Base-by-base conservation (phyloP, 2,797 vertebrate genomes). In the Limnodromus scolopaceus region DNA sequence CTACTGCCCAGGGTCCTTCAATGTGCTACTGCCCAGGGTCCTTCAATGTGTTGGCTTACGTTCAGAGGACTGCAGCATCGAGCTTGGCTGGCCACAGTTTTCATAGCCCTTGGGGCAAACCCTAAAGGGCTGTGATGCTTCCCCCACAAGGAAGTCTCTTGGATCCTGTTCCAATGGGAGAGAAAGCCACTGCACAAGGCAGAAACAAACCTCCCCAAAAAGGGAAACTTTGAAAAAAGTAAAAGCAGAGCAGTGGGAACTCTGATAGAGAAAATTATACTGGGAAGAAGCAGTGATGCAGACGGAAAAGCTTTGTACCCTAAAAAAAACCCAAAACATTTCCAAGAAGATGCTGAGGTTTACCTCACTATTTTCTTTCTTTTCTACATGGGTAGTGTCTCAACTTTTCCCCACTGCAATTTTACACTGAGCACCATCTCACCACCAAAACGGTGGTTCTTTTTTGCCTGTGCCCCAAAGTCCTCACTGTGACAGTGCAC, bases 361-460 rank as follows among this genome's bases (percentile, higher is more conserved):
- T 92, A 22, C 36, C n/a, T 85, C 65, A 7, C 11, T 48, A 11
- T 60, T 70, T 55, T 70, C 30, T 64, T 82, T 92, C 19, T 70
- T 32, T 43, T 76, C 28, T 45, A 6, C 6, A 2, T 8, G 23
- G 6, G 16, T 16, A n/a, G 8, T 2, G 0, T 4, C 28, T 84
- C 14, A 19, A 32, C 25, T 60, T 57, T 70, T 77, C 14, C n/a
- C 32, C 17, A 16, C 36, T 34, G 25, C 4, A 54, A 4, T 72
- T 86, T 64, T 48, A 63, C 22, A 13, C 6, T 10, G 61, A 79
- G 32, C 54, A 53, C 16, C 34, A 32, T 55, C 24, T 85, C 46
- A 72, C 12, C 30, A 66, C 30, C 28, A 65, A 51, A 86, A 70
- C 12, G 3, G 11, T 45, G 4, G 46, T 41, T 51, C 27, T 41